phyloP scores from a whole-genome alignment of 2,797 vertebrate genomes.

The Manis crassicaudata region DNA sequence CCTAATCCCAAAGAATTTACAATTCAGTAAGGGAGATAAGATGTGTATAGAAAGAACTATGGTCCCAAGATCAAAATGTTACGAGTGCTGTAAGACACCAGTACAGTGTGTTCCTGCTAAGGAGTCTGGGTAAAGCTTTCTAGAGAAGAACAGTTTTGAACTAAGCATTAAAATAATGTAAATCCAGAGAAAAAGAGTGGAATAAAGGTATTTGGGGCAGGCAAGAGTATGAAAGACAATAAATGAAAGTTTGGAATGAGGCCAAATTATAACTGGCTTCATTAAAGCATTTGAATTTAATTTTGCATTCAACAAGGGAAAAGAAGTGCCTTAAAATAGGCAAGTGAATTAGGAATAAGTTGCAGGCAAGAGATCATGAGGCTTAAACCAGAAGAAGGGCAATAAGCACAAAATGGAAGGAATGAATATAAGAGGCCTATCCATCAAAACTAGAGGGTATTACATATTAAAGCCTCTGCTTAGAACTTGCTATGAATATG shows the following conservation, averaged over 20 bases:
- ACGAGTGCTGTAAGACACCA: not conserved
- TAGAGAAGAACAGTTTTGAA: not conserved
- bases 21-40: slow-evolving; percentile 3
- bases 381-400: not conserved
- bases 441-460: not conserved
- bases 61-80: slow-evolving; percentile 16
- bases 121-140: not conserved
- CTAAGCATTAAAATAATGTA: slow-evolving; percentile 26
- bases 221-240: not conserved
- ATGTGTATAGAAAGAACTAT: not conserved
- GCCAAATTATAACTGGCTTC: not conserved
- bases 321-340: not conserved
- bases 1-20: slow-evolving; percentile 4
- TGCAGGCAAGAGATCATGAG: not conserved
- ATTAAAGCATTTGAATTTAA: slow-evolving; percentile 28
- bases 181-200: not conserved
- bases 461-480: not conserved
- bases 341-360: not conserved
- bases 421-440: not conserved
- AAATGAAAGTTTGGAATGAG: not conserved
- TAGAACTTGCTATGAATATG: not conserved
- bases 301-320: slow-evolving; percentile 13
- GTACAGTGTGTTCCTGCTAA: not conserved
- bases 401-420: not conserved
- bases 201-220: not conserved